Base-by-base conservation (phyloP, 2,888 invertebrate species). In the Julus scanicus region DNA sequence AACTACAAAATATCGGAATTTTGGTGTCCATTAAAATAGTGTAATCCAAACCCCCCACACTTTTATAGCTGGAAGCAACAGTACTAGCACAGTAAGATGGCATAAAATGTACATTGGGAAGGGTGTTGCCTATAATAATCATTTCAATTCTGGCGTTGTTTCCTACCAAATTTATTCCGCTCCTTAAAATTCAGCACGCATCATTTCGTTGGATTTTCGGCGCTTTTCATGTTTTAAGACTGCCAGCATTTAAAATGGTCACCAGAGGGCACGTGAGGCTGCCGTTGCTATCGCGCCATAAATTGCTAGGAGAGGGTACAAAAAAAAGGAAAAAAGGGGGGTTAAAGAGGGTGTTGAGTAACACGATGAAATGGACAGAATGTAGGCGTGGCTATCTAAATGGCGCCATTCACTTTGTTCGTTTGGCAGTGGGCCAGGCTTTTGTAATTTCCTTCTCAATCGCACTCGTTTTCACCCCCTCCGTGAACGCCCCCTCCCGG, bases 351-450 rank as follows among this genome's bases (percentile, higher is more conserved):
- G 53, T 53, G 53, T 53, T 53, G 53, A 53, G 17, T 53, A 53
- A 53, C 53, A 53, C 53, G 53, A 53, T 53, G 53, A 53, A 53
- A 53, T 53, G 53, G 53, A 53, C 53, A 53, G 53, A 53, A 53
- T 15, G 53, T 53, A 17, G 53, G 53, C 15, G 53, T 53, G 53
- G 13, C 53, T 53, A 17, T 53, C 13, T 53, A 53, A 53, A 53
- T 53, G 53, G 53, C 53, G 53, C 53, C 53, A 53, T 53, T 53
- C 53, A 53, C 53, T 53, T 53, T 53, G 53, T 53, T 53, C 53
- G 53, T 17, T 53, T 53, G 53, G 53, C 53, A 17, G 17, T 53
- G 53, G 53, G 53, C 53, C 53, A 53, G 53, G 53, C 53, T 53
- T 53, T 53, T 53, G 53, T 53, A 53, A 53, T 53, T 53, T 53